These are phyloP conservation scores for Aptenodytes forsteri DNA, from an alignment of 2,113 vertebrate species.

Conservation along the genomic window DNA sequence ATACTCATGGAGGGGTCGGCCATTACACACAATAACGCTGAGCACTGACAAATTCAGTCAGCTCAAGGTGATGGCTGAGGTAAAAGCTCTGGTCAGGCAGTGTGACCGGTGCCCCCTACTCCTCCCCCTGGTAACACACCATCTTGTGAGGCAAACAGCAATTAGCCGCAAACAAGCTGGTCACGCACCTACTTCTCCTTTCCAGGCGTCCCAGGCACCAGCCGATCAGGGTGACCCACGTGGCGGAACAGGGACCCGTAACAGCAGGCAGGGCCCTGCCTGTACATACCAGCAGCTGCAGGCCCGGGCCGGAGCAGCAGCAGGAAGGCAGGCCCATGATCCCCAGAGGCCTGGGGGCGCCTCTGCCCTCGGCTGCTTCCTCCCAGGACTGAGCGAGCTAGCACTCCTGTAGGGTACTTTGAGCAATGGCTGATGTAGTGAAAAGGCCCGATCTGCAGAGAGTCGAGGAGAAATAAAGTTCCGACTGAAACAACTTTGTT, in stretches of 20 bases:
- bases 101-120: too few relatives aligned
- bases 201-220: rapidly evolving
- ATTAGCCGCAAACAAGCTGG: background rate
- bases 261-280: background rate
- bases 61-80: rapidly evolving
- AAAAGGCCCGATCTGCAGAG: background rate
- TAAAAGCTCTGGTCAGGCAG: background rate
- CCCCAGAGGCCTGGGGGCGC: too few relatives aligned
- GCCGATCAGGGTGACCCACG: background rate
- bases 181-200: background rate
- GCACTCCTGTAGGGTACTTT: too few relatives aligned
- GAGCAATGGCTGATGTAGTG: rapidly evolving
- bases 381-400: rapidly evolving
- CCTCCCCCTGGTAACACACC: background rate
- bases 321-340: background rate
- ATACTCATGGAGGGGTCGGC: too few relatives aligned
- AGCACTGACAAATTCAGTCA: too few relatives aligned
- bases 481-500: background rate
- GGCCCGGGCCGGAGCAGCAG: background rate
- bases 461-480: background rate
- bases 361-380: too few relatives aligned
- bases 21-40: rapidly evolving
- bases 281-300: background rate
- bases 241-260: rapidly evolving
- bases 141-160: background rate